Base-by-base conservation (phyloP, 2,888 invertebrate genomes). In the Nymphalis polychloros region DNA sequence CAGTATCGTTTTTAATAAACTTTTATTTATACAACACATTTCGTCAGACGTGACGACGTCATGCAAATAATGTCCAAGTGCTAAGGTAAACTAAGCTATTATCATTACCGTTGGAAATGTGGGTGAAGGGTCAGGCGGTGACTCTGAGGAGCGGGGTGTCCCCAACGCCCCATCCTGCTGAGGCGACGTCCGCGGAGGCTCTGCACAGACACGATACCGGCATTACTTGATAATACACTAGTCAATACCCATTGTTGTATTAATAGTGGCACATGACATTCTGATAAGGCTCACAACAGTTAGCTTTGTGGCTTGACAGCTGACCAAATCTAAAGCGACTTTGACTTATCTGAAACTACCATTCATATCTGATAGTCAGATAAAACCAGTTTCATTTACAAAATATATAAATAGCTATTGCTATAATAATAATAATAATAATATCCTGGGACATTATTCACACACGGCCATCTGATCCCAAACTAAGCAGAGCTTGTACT, bases 141-240 rank as follows among this genome's bases (percentile, higher is more conserved):
- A 83, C 65, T 85, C 87, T 20, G 92, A 88, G 66, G 90, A 87
- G 55, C 87, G 89, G 75, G 91, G 90, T 60, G 88, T 88, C 72
- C 88, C 88, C 77, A 93, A 82, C 82, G 93, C 94, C 82, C 94
- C 94, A 88, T 96, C 96, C 89, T 96, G 96, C 85, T 96, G 96
- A 70, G 96, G 95, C 72, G 96, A 96, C 74, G 95, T 95, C 86
- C 95, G 93, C 75, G 96, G 96, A 80, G 96, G 95, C 94, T 96
- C 96, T 96, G 93, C 67, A 78, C 75, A 81, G 73, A 84, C 68
- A 81, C 69, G 77, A 81, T 76, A 79, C 65, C 46, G 69, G 72
- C 74, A 79, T 84, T 80, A 79, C 73, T 63, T 69, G 61, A 62
- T 70, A 70, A 61, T 63, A 53, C 70, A 63, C 63, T 67, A 70